Base-by-base conservation (phyloP, 2,888 invertebrate species). In the Pseudolycoriella hygida region DNA sequence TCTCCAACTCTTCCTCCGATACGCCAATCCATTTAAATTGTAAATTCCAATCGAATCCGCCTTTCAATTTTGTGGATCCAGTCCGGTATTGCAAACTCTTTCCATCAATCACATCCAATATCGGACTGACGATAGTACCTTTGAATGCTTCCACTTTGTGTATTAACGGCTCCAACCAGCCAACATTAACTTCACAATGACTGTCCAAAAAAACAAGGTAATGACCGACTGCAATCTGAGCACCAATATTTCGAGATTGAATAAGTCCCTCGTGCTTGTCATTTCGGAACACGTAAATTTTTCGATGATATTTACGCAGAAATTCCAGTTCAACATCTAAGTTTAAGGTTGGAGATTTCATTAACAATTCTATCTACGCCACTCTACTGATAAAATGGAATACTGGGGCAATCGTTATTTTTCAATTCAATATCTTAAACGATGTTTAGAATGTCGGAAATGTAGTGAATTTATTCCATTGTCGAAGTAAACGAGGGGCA, bases 31-130 rank as follows among this genome's bases (percentile, higher is more conserved):
- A 69, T 50, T 64, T 65, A 51, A 67, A 69, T 50, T 67, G 64
- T 43, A 70, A 55, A 53, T 61, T 63, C 69, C 69, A 70, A 54
- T 69, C 67, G 55, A 70, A 70, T 3, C 67, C 66, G 51, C 68
- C 67, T 56, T 62, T 64, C 38, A 66, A 55, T 52, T 61, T 53
- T 47, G 54, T 52, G 32, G 60, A 57, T 40, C 57, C 58, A 19
- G 51, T 48, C 31, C 52, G 50, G 51, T 68, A 70, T 32, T 58
- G 55, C 51, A 69, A 58, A 40, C 62, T 66, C 44, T 55, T 53
- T 5, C 58, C 54, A 54, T 68, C 61, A 47, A 70, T 68, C 45
- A 57, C 59, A 52, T 70, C 69, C 46, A 70, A 55, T 15, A 68
- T 56, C 3, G 70, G 70, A 52, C 66, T 64, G 10, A 65, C 68